A percentile compares a stretch with the other conserved stretches of the same genome.
Conservation (phyloP, 2,113 vertebrate species). For the Puma concolor region DNA sequence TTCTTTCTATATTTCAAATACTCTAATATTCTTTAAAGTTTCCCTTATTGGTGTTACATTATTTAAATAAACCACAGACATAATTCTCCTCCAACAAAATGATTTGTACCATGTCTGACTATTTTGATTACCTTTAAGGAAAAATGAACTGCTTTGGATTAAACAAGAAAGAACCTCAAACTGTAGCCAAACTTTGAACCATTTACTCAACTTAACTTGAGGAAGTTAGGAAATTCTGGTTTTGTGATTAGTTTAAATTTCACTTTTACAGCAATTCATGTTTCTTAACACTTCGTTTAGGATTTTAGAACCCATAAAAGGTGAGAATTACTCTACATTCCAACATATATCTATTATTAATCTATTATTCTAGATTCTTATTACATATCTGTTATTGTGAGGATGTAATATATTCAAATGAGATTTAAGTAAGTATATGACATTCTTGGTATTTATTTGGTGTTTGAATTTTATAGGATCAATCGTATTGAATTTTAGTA, state of each 20-base stretch:
- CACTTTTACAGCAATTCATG: conserved; percentile 47
- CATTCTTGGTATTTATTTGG: conserved; percentile 26
- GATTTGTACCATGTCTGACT: conserved; percentile 78
- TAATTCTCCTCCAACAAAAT: conserved; percentile 80
- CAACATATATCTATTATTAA: conserved; percentile 36
- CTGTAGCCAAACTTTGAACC: conserved; percentile 74
- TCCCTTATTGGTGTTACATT: conserved; percentile 77
- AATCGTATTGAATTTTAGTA: conserved; percentile 19
- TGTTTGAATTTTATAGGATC: conserved; percentile 23
- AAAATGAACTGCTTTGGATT: conserved; percentile 78
- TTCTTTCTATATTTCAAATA: conserved; percentile 78
- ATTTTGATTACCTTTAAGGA: conserved; percentile 79
- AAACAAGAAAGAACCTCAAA: conserved; percentile 72
- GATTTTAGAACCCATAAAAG: conserved; percentile 59
- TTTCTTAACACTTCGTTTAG: conserved; percentile 51
- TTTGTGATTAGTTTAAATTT: conserved; percentile 68
- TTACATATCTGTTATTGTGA: conserved; percentile 23
- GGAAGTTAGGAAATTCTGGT: conserved; percentile 63
- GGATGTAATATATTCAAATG: conserved; percentile 33
- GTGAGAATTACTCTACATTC: conserved; percentile 28
- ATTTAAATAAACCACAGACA: conserved; percentile 81
- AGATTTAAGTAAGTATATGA: conserved; percentile 42
- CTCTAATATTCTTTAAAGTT: conserved; percentile 79
- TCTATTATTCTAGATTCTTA: conserved; percentile 44
- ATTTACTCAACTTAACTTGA: conserved; percentile 56